These are phyloP conservation scores for Andrena camellia DNA, from an alignment of 2,888 invertebrate genomes.

Conservation along the genomic window DNA sequence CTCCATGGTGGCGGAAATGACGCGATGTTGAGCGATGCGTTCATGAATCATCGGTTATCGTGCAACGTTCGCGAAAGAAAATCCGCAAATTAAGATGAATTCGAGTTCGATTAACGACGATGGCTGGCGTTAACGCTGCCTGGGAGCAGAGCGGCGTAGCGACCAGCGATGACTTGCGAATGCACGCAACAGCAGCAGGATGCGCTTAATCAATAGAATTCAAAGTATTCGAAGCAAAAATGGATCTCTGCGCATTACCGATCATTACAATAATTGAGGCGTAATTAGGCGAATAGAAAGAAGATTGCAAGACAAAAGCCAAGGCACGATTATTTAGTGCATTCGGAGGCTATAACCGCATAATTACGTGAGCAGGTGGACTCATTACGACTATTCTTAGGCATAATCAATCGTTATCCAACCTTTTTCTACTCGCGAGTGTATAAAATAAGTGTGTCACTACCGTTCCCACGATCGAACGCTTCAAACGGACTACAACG, in stretches of 20 bases:
- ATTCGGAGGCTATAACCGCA: constrained; percentile 21
- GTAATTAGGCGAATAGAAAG: no score
- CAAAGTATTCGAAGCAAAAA: background rate
- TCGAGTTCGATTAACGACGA: constrained; percentile 2
- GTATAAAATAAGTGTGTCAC: constrained; percentile 73
- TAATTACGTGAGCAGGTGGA: constrained; percentile 31
- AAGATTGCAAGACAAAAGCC: no score
- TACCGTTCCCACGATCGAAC: constrained; percentile 74
- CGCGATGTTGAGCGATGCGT: background rate
- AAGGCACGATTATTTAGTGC: constrained; percentile 1
- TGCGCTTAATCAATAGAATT: background rate
- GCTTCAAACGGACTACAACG: constrained; percentile 41
- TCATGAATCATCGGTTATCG: constrained; percentile 24
- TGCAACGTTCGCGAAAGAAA: background rate
- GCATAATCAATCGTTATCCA: constrained; percentile 61
- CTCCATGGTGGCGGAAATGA: constrained; percentile 31
- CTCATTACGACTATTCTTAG: constrained; percentile 15
- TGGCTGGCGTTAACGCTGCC: background rate
- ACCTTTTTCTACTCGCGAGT: constrained; percentile 38
- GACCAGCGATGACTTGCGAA: background rate
- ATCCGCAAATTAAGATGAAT: constrained; percentile 9
- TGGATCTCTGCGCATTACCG: background rate
- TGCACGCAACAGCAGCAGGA: background rate
- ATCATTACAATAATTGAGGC: no score
- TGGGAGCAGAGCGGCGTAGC: background rate